Conservation (phyloP, 1,140 invertebrate genomes). For the Trachymyrmex cornetzi region DNA sequence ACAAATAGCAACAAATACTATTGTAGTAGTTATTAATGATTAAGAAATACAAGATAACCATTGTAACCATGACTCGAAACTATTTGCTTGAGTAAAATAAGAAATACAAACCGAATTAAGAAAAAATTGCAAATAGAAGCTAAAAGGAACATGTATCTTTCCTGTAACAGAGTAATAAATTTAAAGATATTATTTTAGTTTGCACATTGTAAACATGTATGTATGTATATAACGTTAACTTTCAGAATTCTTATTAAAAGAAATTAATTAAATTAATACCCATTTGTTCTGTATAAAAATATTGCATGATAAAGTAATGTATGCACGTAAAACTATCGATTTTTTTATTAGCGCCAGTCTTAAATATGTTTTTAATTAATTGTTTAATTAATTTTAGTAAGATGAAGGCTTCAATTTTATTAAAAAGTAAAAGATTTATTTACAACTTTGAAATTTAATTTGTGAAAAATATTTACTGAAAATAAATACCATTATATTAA, state of each 20-base stretch:
- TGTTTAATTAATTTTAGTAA: neutral
- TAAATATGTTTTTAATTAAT: neutral
- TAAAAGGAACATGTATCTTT: neutral
- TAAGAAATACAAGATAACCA: slow-evolving; percentile 1
- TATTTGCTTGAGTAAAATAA: neutral
- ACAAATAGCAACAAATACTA: neutral
- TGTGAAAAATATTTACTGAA: neutral
- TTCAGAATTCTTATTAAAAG: neutral
- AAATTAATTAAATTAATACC: neutral
- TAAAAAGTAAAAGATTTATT: neutral
- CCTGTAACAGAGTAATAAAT: neutral
- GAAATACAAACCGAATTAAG: neutral
- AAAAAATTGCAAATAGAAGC: neutral
- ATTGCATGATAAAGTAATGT: neutral
- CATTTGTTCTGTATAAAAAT: neutral
- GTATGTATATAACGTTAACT: neutral
- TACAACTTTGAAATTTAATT: neutral
- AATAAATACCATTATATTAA: neutral
- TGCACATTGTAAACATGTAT: neutral
- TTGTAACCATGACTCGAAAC: neutral
- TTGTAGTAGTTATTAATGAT: slow-evolving; percentile 4
- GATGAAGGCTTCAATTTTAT: neutral
- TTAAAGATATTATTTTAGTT: neutral
- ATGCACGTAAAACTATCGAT: neutral
- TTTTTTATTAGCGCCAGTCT: neutral